phyloP scores from a whole-genome alignment of 2,797 vertebrate genomes.

The Cetoscarus ocellatus region DNA sequence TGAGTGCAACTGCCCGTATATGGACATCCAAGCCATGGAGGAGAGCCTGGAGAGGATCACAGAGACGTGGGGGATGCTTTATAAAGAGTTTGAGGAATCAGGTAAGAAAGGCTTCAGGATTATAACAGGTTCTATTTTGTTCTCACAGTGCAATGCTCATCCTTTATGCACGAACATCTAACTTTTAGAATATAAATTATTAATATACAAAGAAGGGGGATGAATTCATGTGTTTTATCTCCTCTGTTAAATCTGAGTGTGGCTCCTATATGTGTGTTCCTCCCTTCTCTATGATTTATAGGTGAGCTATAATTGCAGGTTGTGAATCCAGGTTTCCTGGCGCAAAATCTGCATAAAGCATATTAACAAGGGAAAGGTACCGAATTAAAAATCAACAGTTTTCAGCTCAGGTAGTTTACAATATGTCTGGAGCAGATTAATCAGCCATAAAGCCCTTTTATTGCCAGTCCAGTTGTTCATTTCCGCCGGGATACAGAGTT shows the following conservation, averaged over 20 bases:
- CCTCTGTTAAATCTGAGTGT: constrained; percentile 50
- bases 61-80: constrained; percentile 91
- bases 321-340: constrained; percentile 42
- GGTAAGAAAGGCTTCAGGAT: constrained; percentile 76
- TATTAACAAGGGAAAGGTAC: constrained; percentile 61
- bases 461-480: constrained; percentile 66
- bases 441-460: constrained; percentile 79
- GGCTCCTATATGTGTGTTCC: constrained; percentile 33
- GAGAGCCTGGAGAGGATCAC: constrained; percentile 93
- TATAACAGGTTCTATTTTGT: constrained; percentile 1
- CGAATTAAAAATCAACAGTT: constrained; percentile 62
- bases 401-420: constrained; percentile 76
- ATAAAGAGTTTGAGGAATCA: constrained; percentile 96
- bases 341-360: constrained; percentile 52
- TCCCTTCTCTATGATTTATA: constrained; percentile 58
- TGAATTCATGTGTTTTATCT: constrained; percentile 60
- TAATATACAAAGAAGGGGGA: constrained; percentile 30
- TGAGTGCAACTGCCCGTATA: constrained; percentile 97
- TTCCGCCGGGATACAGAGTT: constrained; percentile 66
- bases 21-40: constrained; percentile 98
- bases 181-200: constrained; percentile 57
- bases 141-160: constrained; percentile 13
- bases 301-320: constrained; percentile 51
- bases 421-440: constrained; percentile 78
- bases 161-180: constrained; percentile 30